phyloP scores from a whole-genome alignment of 2,797 vertebrate genomes.

The Amniataba percoides region DNA sequence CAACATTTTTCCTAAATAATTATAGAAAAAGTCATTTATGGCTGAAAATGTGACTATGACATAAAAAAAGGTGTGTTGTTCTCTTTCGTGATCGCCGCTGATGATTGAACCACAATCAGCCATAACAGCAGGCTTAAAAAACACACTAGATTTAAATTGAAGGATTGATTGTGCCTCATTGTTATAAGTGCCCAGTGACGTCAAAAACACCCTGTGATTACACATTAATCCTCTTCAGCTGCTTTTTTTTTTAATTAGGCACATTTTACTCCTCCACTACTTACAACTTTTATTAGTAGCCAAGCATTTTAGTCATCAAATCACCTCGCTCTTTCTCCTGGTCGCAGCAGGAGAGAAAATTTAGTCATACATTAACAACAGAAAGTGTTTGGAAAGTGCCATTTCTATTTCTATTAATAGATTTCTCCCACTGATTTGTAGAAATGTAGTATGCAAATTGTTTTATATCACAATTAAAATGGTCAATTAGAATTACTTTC shows the following conservation, averaged over 20 bases:
- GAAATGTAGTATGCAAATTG: neutral
- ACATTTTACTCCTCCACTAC: neutral
- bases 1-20: too few species aligned
- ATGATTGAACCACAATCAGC: slow-evolving; percentile 40
- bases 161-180: slow-evolving; percentile 42
- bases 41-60: too few species aligned
- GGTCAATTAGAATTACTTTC: neutral
- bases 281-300: neutral
- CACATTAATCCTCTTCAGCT: neutral
- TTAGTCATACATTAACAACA: neutral
- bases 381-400: slow-evolving; percentile 2
- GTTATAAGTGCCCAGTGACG: slow-evolving; percentile 13
- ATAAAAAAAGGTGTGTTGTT: neutral
- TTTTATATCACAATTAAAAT: neutral
- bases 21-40: too few species aligned
- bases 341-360: neutral
- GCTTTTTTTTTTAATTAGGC: neutral
- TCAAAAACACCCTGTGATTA: slow-evolving; percentile 14
- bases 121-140: slow-evolving; percentile 11
- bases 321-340: neutral
- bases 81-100: neutral
- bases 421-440: neutral
- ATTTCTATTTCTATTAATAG: neutral
- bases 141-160: neutral
- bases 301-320: slow-evolving; percentile 13